phyloP scores from a whole-genome alignment of 2,113 vertebrate species.

The Arothron firmamentum region DNA sequence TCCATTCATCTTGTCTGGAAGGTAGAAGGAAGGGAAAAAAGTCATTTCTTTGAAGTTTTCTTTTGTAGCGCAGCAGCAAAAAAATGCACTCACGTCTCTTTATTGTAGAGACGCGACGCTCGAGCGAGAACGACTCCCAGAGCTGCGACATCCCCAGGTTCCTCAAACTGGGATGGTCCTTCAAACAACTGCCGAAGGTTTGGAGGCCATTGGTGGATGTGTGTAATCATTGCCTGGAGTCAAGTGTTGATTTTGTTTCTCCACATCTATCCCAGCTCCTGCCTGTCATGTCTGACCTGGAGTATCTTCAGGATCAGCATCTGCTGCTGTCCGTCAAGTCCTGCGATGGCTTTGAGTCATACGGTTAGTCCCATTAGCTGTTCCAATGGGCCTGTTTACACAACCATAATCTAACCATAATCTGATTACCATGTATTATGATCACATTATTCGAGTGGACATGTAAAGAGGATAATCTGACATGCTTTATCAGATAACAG shows the following conservation, averaged over 20 bases:
- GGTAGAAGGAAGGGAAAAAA: constrained; percentile 49
- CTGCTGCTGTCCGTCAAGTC: constrained; percentile 84
- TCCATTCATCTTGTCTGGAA: constrained; percentile 82
- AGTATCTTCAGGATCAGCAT: constrained; percentile 83
- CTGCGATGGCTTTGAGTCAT: constrained; percentile 87
- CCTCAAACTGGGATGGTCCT: constrained; percentile 82
- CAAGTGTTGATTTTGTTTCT: constrained; percentile 4
- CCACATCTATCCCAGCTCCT: constrained; percentile 67
- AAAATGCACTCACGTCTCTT: constrained; percentile 4
- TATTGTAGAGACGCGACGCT: constrained; percentile 77
- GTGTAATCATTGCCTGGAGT: neutral
- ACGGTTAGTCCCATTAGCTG: constrained; percentile 68
- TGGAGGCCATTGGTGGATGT: neutral
- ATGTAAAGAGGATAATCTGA: no score
- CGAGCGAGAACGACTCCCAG: constrained; percentile 81
- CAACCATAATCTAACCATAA: neutral
- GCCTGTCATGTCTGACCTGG: constrained; percentile 78
- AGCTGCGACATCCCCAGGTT: constrained; percentile 80
- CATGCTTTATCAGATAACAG: no score
- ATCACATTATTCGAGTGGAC: no score
- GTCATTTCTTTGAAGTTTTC: neutral
- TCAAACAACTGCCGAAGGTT: constrained; percentile 84
- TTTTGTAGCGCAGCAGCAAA: neutral
- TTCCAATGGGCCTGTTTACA: neutral
- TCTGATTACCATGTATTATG: neutral